Conservation (phyloP, 2,888 invertebrate species). For the Drosophila stalkeri region DNA sequence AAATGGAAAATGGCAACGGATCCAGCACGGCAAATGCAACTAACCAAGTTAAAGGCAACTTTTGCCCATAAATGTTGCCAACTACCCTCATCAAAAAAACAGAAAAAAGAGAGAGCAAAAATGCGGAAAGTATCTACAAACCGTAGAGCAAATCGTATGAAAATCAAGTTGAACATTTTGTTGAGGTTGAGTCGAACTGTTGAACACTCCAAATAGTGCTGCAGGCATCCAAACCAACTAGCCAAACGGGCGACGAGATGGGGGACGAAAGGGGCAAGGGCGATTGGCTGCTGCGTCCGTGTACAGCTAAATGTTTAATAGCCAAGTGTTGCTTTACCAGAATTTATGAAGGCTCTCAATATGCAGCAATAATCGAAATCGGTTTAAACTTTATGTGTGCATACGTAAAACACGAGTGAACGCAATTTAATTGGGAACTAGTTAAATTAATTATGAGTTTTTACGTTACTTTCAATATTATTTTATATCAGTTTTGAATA, state of each 20-base stretch:
- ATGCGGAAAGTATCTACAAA: constrained; percentile 33
- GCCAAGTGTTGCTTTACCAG: constrained; percentile 32
- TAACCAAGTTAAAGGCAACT: constrained; percentile 57
- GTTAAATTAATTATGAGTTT: background rate
- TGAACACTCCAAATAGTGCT: constrained; percentile 46
- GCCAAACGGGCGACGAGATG: background rate
- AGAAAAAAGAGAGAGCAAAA: constrained; percentile 13
- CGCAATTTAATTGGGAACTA: background rate
- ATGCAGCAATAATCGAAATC: background rate
- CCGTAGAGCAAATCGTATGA: constrained; percentile 66
- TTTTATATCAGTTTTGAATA: no score
- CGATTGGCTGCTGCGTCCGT: background rate
- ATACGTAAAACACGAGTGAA: no score
- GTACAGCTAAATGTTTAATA: constrained; percentile 23
- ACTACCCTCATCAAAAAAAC: constrained; percentile 24
- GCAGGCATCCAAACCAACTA: constrained; percentile 24
- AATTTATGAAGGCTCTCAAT: constrained; percentile 15
- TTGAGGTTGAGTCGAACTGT: constrained; percentile 64
- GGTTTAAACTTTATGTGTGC: background rate
- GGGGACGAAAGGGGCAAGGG: background rate
- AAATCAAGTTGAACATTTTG: constrained; percentile 76
- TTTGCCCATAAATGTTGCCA: constrained; percentile 71
- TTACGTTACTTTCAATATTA: no score
- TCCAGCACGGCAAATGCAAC: constrained; percentile 40
- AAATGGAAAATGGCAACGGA: constrained; percentile 29